Evolutionary conservation across 2,113 vertebrate genomes (phyloP).

Genomic region (Dolichallabes microphthalmus): DNA sequence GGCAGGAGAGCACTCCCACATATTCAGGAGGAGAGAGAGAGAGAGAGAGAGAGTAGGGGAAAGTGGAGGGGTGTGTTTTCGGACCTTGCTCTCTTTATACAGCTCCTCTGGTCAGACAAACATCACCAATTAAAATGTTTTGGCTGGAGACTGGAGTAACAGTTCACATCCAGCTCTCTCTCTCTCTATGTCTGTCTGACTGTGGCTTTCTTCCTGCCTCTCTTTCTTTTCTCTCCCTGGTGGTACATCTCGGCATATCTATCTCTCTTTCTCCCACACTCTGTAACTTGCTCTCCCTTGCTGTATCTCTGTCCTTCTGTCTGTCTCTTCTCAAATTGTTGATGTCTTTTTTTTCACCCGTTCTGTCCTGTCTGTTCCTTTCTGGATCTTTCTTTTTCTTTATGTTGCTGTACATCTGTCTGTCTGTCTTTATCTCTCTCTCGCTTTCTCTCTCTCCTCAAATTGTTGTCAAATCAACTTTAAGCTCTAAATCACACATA

Average conservation of each 20-base stretch:
- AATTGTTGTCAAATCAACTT: background rate
- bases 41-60: background rate
- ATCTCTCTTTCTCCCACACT: background rate
- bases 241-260: background rate
- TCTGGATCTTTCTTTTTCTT: background rate
- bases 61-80: conserved; percentile 35
- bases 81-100: conserved; percentile 30
- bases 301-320: background rate
- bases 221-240: background rate
- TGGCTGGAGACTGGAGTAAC: conserved; percentile 65
- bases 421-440: background rate
- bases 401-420: background rate
- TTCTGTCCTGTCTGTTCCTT: background rate
- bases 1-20: conserved; percentile 61
- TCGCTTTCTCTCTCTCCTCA: background rate
- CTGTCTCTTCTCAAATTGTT: background rate
- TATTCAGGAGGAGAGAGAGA: conserved; percentile 51
- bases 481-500: background rate
- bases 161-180: conserved; percentile 49
- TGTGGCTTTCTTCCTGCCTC: background rate
- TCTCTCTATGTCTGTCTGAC: background rate
- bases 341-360: background rate
- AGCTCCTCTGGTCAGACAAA: conserved; percentile 35
- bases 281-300: background rate
- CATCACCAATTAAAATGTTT: conserved; percentile 63